Conservation (phyloP, 1,140 invertebrate species). For the Drosophila pachea region DNA sequence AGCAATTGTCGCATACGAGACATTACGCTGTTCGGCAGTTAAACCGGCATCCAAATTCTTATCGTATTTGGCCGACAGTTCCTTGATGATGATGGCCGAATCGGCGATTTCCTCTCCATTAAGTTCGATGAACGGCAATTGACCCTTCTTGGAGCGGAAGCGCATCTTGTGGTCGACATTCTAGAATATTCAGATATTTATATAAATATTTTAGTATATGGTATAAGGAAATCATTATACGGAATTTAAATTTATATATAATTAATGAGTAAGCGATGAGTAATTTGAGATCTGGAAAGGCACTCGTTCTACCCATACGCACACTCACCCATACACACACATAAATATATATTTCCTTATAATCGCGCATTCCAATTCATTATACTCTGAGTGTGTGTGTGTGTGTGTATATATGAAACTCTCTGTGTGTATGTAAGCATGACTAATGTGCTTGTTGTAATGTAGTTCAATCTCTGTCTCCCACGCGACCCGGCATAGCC, state of each 20-base stretch:
- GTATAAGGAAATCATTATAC: not conserved
- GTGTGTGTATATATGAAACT: not conserved
- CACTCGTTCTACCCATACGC: no score
- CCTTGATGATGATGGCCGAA: conserved; percentile 92
- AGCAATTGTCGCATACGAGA: conserved; percentile 94
- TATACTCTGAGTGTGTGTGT: conserved; percentile 2
- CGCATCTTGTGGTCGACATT: conserved; percentile 97
- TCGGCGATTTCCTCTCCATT: conserved; percentile 96
- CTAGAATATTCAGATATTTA: conserved; percentile 81
- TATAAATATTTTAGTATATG: not conserved
- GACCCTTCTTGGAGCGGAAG: conserved; percentile 95
- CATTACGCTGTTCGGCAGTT: conserved; percentile 89
- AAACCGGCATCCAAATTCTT: conserved; percentile 90
- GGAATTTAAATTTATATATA: not conserved
- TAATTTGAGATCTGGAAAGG: not conserved
- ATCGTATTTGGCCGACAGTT: conserved; percentile 88
- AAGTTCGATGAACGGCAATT: conserved; percentile 94
- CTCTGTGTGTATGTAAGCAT: conserved; percentile 30
- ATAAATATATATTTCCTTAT: conserved; percentile 25
- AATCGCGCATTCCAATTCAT: conserved; percentile 45
- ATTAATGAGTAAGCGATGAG: conserved; percentile 30
- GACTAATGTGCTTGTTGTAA: conserved; percentile 51
- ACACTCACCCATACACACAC: no score
- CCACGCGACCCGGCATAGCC: conserved; percentile 30
- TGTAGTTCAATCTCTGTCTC: conserved; percentile 62